These are phyloP conservation scores for Drosophila sechellia DNA, from an alignment of 1,140 invertebrate genomes.

Conservation along the genomic window DNA sequence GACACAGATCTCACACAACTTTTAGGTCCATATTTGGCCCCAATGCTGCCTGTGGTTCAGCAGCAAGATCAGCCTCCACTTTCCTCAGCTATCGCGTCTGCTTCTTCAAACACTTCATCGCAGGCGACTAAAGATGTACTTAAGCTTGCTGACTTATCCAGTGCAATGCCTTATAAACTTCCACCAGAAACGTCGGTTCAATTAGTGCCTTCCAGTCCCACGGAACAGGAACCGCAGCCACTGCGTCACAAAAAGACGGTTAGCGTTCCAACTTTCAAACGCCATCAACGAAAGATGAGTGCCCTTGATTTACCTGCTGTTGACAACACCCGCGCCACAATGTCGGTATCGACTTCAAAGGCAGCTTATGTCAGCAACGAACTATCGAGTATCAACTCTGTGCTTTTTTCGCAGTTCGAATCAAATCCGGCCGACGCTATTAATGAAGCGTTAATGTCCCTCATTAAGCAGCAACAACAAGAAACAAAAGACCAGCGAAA, in stretches of 20 bases:
- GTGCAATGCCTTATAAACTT: slow-evolving; percentile 75
- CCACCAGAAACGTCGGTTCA: slow-evolving; percentile 82
- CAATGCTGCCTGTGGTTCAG: slow-evolving; percentile 61
- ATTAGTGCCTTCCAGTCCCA: slow-evolving; percentile 74
- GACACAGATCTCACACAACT: slow-evolving; percentile 81
- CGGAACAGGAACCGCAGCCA: slow-evolving; percentile 47
- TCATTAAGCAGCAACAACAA: slow-evolving; percentile 65
- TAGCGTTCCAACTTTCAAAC: slow-evolving; percentile 27
- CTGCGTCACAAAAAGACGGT: slow-evolving; percentile 10
- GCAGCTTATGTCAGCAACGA: slow-evolving; percentile 61
- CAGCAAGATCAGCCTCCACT: slow-evolving; percentile 44
- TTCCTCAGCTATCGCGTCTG: neutral
- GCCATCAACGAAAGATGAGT: slow-evolving; percentile 45
- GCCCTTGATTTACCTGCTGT: slow-evolving; percentile 15
- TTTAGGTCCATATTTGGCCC: slow-evolving; percentile 71
- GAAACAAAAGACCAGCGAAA: slow-evolving; percentile 32
- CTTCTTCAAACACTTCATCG: slow-evolving; percentile 28
- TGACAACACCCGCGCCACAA: neutral
- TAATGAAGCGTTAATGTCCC: slow-evolving; percentile 65
- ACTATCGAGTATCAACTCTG: slow-evolving; percentile 55
- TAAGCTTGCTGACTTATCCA: slow-evolving; percentile 53
- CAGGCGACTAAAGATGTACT: slow-evolving; percentile 21
- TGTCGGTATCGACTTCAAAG: slow-evolving; percentile 30
- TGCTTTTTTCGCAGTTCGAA: slow-evolving; percentile 58
- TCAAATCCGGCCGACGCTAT: slow-evolving; percentile 62